These are phyloP conservation scores for Holacanthella duospinosa DNA, from an alignment of 2,888 invertebrate genomes.

Conservation along the genomic window DNA sequence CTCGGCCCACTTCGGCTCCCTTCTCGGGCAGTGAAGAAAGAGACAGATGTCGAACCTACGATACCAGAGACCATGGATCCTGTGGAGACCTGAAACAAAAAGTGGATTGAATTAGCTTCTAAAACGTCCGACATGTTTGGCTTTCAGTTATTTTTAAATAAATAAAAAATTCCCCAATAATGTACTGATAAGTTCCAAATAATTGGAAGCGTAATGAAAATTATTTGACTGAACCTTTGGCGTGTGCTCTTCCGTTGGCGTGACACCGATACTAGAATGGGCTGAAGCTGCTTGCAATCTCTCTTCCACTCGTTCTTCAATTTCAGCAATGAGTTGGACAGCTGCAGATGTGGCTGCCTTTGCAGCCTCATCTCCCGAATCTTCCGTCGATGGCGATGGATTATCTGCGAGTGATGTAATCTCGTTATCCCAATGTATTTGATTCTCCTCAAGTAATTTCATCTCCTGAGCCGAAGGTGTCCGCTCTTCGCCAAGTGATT, in stretches of 20 bases:
- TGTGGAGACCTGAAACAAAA: background rate
- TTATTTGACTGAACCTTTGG: slow-evolving; percentile 3
- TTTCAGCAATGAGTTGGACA: slow-evolving; percentile 44
- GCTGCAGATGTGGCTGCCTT: slow-evolving; percentile 9
- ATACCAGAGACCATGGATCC: slow-evolving; percentile 8
- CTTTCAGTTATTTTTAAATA: no score
- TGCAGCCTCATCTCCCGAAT: slow-evolving; percentile 39
- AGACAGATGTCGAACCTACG: slow-evolving; percentile 34
- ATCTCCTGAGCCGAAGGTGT: no score
- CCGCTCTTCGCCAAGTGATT: no score
- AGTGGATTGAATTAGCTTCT: background rate
- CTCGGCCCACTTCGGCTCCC: slow-evolving; percentile 28
- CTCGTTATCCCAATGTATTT: no score
- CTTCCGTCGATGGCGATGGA: slow-evolving; percentile 39
- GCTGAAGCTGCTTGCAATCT: slow-evolving; percentile 32
- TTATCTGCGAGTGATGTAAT: no score
- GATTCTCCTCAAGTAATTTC: no score
- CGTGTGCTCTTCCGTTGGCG: background rate
- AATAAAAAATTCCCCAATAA: no score
- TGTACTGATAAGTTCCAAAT: no score
- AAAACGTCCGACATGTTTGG: slow-evolving; percentile 1
- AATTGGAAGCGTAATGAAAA: no score
- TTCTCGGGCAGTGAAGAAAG: slow-evolving; percentile 34
- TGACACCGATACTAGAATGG: background rate
- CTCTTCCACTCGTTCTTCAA: slow-evolving; percentile 48